phyloP scores from a whole-genome alignment of 2,888 invertebrate genomes.

The Nesidiocoris tenuis region DNA sequence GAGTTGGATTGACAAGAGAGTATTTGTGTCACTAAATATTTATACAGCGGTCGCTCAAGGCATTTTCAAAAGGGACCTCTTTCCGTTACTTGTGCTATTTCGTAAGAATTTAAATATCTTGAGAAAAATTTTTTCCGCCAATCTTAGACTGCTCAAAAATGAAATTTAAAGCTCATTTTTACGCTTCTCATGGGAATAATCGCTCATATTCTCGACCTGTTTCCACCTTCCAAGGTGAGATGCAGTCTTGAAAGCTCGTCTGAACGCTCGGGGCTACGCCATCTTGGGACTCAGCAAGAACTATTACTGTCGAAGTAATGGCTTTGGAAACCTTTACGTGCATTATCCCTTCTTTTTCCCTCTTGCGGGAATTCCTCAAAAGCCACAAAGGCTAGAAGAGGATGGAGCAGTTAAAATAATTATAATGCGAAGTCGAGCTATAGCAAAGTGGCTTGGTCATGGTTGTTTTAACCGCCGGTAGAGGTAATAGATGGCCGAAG shows the following conservation, averaged over 20 bases:
- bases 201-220: neutral
- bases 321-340: neutral
- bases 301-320: neutral
- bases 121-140: too few species aligned
- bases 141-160: too few species aligned
- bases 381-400: neutral
- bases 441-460: conserved; percentile 25
- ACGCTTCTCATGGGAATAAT: too few species aligned
- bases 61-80: too few species aligned
- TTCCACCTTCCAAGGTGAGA: neutral
- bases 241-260: neutral
- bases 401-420: conserved; percentile 35
- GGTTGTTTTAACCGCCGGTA: conserved; percentile 27
- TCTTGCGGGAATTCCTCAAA: neutral
- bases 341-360: neutral
- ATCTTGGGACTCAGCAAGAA: neutral
- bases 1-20: too few species aligned
- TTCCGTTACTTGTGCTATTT: too few species aligned
- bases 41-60: too few species aligned
- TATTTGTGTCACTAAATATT: too few species aligned
- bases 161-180: too few species aligned
- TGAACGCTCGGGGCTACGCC: neutral
- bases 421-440: conserved; percentile 26
- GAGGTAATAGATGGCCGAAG: conserved; percentile 23
- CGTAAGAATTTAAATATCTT: too few species aligned